phyloP scores from a whole-genome alignment of 2,888 invertebrate genomes.

The Ochropacha duplaris region DNA sequence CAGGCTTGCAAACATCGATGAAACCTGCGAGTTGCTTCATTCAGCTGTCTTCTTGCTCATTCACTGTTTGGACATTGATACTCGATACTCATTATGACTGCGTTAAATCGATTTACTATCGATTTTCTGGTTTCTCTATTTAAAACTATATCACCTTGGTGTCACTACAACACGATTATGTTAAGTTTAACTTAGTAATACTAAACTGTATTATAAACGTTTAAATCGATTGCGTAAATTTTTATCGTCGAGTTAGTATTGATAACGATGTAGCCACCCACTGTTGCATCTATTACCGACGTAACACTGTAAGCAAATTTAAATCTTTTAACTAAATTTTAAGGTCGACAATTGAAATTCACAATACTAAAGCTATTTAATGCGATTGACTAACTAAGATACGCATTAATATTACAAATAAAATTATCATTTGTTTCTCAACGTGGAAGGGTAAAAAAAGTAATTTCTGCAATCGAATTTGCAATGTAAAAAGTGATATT shows the following conservation, averaged over 20 bases:
- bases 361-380: neutral
- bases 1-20: constrained; percentile 12
- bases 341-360: neutral
- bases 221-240: neutral
- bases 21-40: neutral
- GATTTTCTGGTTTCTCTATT: neutral
- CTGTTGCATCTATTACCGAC: neutral
- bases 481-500: neutral
- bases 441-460: neutral
- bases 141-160: neutral
- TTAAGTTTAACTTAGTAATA: neutral
- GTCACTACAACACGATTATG: neutral
- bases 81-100: neutral
- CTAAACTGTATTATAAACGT: neutral
- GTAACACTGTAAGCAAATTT: neutral
- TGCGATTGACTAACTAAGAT: neutral
- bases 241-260: neutral
- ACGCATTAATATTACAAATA: neutral
- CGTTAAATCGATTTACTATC: neutral
- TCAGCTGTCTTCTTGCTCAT: neutral
- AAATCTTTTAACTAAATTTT: neutral
- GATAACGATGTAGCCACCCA: neutral
- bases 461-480: neutral
- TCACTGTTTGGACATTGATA: neutral
- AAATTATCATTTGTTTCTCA: neutral